A percentile compares a stretch with the other conserved stretches of the same genome.
These are phyloP conservation scores for Prinia subflava DNA, from an alignment of 2,113 vertebrate species.

Conservation along the genomic window DNA sequence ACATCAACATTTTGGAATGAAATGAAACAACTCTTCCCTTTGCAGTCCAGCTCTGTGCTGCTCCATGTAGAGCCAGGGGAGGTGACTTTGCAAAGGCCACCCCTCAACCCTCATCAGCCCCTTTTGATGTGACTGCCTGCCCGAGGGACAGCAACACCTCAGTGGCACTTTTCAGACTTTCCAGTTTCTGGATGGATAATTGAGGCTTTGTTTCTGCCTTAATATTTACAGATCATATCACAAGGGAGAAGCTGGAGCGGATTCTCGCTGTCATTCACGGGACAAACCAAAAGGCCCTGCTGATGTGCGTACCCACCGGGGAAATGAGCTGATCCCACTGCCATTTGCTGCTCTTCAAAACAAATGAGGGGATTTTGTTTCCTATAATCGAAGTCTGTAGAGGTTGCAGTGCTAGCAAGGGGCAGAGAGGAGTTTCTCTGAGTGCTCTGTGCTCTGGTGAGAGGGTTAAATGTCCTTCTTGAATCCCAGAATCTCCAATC, in stretches of 20 bases:
- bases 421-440: background rate
- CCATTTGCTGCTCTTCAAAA: background rate
- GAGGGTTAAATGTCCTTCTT: background rate
- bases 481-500: background rate
- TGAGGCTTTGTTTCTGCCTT: background rate
- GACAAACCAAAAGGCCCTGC: constrained; percentile 87
- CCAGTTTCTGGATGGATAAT: background rate
- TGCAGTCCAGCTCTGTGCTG: background rate
- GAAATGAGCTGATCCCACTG: background rate
- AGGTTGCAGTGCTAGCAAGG: background rate
- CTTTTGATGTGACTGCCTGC: background rate
- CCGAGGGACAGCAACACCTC: background rate
- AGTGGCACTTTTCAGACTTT: background rate
- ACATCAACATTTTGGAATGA: background rate
- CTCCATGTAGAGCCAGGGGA: background rate
- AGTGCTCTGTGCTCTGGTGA: background rate
- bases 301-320: constrained; percentile 71
- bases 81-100: background rate
- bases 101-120: background rate
- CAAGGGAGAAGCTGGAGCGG: constrained; percentile 85
- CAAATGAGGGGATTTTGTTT: background rate
- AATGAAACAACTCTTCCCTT: background rate
- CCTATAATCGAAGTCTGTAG: background rate
- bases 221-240: constrained; percentile 83
- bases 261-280: constrained; percentile 90